These are phyloP conservation scores for Trogon surrucura DNA, from an alignment of 2,113 vertebrate species.

Conservation along the genomic window DNA sequence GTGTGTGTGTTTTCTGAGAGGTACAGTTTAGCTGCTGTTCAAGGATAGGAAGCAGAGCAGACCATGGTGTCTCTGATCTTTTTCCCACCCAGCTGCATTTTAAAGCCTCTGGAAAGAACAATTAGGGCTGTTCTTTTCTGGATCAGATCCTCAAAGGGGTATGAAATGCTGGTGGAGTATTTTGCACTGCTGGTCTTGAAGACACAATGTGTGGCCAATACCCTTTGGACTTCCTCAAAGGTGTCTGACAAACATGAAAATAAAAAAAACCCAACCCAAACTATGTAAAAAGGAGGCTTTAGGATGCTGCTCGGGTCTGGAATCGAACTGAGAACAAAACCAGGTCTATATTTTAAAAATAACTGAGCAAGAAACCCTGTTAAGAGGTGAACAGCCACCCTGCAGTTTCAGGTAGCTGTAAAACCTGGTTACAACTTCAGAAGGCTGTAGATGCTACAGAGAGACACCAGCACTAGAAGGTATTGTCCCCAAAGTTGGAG, in stretches of 20 bases:
- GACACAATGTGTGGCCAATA: neutral
- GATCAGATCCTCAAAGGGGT: neutral
- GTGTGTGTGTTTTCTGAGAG: neutral
- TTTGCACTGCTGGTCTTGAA: neutral
- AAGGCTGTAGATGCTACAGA: neutral
- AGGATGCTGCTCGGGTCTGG: neutral
- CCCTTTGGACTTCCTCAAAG: neutral
- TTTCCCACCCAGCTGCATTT: neutral
- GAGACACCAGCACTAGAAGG: neutral
- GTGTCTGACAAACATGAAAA: neutral
- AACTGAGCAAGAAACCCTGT: neutral
- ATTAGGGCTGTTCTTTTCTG: neutral
- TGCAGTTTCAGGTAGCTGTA: neutral
- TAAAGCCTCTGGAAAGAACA: neutral
- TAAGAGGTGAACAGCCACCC: neutral
- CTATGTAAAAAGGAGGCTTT: neutral
- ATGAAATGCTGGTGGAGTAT: neutral
- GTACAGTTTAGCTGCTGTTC: neutral
- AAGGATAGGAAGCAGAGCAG: neutral
- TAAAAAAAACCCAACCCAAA: neutral
- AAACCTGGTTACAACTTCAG: accelerated
- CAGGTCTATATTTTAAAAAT: neutral
- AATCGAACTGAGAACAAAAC: neutral
- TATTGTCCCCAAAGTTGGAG: no score
- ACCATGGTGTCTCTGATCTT: neutral